phyloP scores from a whole-genome alignment of 1,140 invertebrate genomes.

The Yoshiicerus persimilis region DNA sequence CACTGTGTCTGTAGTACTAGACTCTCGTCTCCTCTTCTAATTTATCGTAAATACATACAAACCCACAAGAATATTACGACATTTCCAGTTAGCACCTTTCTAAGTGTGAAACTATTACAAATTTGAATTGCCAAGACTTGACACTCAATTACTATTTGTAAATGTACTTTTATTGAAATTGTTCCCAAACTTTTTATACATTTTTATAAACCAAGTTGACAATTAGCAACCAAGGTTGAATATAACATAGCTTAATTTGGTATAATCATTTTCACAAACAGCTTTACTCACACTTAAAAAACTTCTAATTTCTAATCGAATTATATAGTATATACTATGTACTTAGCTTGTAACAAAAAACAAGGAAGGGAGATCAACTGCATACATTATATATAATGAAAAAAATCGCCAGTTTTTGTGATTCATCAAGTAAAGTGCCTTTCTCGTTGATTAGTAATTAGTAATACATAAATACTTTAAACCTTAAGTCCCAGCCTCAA shows the following conservation, averaged over 20 bases:
- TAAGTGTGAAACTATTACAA: neutral
- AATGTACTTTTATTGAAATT: slow-evolving; percentile 1
- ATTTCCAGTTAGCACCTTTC: neutral
- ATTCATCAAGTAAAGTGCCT: slow-evolving; percentile 25
- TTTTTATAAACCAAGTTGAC: neutral
- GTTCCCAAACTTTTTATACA: neutral
- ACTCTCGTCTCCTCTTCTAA: neutral
- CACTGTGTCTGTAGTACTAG: neutral
- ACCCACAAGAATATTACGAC: neutral
- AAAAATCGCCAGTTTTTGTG: slow-evolving; percentile 26
- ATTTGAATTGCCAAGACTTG: neutral
- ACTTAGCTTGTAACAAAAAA: slow-evolving; percentile 9
- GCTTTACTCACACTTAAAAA: neutral
- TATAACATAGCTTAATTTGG: neutral
- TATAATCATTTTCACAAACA: neutral
- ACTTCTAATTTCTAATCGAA: neutral
- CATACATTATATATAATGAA: slow-evolving; percentile 11
- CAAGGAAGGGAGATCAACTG: neutral
- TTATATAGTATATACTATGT: neutral
- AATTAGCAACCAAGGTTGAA: neutral
- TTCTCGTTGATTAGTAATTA: slow-evolving; percentile 30
- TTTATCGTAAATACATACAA: neutral
- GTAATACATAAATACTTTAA: neutral
- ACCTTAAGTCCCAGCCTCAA: neutral
- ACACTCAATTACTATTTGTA: neutral